A percentile compares a stretch with the other conserved stretches of the same genome.
phyloP scores from a whole-genome alignment of 1,140 invertebrate genomes.

The Aphelinus certus region DNA sequence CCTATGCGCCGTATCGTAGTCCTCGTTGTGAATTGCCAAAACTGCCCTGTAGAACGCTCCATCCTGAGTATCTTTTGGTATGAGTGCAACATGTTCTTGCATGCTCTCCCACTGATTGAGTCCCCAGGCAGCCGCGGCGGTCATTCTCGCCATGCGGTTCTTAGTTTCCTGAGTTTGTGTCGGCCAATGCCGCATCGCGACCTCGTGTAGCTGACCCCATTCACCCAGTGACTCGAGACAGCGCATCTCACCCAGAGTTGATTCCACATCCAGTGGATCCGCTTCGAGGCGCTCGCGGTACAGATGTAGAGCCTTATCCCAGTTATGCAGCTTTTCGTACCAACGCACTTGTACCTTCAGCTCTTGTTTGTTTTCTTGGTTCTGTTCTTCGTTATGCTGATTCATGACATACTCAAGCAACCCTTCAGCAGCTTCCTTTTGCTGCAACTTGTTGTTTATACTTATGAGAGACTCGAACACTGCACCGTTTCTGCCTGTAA shows the following conservation, averaged over 20 bases:
- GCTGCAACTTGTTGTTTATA: slow-evolving; percentile 98
- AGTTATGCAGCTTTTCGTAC: slow-evolving; percentile 99
- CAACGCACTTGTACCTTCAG: slow-evolving; percentile 92
- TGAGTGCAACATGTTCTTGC: slow-evolving; percentile 86
- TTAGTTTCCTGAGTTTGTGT: slow-evolving; percentile 75
- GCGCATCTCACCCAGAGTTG: slow-evolving; percentile 92
- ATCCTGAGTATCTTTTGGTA: slow-evolving; percentile 91
- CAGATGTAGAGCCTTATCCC: slow-evolving; percentile 93
- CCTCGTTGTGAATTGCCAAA: slow-evolving; percentile 87
- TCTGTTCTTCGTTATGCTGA: slow-evolving; percentile 70
- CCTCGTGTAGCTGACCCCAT: slow-evolving; percentile 89
- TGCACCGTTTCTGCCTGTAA: slow-evolving; percentile 69
- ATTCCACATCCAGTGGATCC: slow-evolving; percentile 77
- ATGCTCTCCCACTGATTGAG: slow-evolving; percentile 92
- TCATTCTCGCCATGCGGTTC: slow-evolving; percentile 88
- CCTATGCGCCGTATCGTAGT: slow-evolving; percentile 78
- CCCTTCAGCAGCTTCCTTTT: slow-evolving; percentile 96
- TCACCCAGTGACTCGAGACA: slow-evolving; percentile 97
- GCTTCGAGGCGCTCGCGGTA: slow-evolving; percentile 79
- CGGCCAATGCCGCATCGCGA: slow-evolving; percentile 81
- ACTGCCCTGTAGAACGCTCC: slow-evolving; percentile 96
- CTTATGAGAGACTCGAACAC: slow-evolving; percentile 94
- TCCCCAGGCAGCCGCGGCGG: slow-evolving; percentile 95
- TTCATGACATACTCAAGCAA: slow-evolving; percentile 91
- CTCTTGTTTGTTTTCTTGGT: slow-evolving; percentile 70